A percentile compares a stretch with the other conserved stretches of the same genome.
Conservation (phyloP, 2,113 vertebrate genomes). For the Plestiodon gilberti region DNA sequence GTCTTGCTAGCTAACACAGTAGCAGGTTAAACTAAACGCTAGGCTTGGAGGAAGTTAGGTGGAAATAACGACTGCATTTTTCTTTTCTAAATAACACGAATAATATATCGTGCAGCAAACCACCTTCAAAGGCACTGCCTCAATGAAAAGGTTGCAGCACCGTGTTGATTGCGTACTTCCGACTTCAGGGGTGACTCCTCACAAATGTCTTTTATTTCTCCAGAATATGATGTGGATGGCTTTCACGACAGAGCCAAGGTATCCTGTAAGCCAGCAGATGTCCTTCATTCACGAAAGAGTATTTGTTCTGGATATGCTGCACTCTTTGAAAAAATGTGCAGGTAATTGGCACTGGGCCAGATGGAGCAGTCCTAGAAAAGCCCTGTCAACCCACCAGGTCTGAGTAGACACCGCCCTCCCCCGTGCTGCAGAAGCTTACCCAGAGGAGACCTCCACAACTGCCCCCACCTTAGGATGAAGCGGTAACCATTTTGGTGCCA, state of each 20-base stretch:
- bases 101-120: background rate
- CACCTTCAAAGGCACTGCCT: background rate
- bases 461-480: no score
- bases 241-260: conserved; percentile 60
- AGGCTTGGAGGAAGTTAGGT: background rate
- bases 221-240: conserved; percentile 72
- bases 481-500: no score
- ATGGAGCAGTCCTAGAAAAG: background rate
- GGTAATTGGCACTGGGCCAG: conserved; percentile 48
- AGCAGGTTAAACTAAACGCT: no score
- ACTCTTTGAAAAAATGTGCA: conserved; percentile 78
- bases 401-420: no score
- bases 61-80: background rate
- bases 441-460: no score
- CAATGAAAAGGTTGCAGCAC: background rate
- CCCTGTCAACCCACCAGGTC: background rate
- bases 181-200: no score
- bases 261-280: conserved; percentile 56
- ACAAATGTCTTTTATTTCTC: conserved; percentile 1
- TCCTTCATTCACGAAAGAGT: conserved; percentile 69
- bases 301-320: conserved; percentile 74
- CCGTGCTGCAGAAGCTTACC: no score
- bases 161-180: background rate
- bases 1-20: no score
- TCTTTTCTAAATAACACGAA: background rate